Evolutionary conservation across 2,888 invertebrate genomes (phyloP).

Genomic region (Buathra laborator): DNA sequence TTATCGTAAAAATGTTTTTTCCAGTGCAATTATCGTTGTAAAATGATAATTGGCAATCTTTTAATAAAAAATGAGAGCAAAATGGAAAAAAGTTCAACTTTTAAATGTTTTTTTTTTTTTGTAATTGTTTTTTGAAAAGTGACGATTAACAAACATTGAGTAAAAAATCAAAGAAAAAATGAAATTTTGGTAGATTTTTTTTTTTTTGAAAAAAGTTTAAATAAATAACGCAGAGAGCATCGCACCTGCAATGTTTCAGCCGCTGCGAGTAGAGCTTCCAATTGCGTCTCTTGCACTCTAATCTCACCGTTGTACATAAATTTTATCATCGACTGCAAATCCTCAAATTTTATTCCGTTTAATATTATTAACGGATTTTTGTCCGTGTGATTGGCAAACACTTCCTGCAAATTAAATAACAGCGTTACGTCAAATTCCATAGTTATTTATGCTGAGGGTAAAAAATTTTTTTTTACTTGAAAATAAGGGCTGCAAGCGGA

Average conservation of each 20-base stretch:
- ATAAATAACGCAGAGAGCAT: neutral
- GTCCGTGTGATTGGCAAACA: slow-evolving; percentile 83
- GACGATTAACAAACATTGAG: neutral
- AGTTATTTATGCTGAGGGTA: neutral
- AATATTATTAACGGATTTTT: slow-evolving; percentile 85
- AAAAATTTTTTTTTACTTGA: slow-evolving; percentile 79
- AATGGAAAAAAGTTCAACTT: no score
- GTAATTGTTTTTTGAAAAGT: no score
- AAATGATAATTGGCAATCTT: no score
- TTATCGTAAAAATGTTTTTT: no score
- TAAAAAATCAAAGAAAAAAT: neutral
- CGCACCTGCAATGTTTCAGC: slow-evolving; percentile 84
- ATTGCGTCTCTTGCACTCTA: slow-evolving; percentile 85
- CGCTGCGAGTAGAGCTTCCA: slow-evolving; percentile 84
- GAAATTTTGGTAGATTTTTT: no score
- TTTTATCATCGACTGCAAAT: slow-evolving; percentile 85
- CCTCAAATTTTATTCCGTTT: slow-evolving; percentile 84
- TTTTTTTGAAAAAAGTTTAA: neutral
- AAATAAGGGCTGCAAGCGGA: slow-evolving; percentile 86
- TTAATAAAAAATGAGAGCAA: no score
- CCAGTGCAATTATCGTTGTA: no score
- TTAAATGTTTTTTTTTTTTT: no score
- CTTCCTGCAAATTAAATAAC: slow-evolving; percentile 78
- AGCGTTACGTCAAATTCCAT: neutral
- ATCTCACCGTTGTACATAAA: slow-evolving; percentile 86